A percentile compares a stretch with the other conserved stretches of the same genome.
phyloP scores from a whole-genome alignment of 2,113 vertebrate species.

The Sturnus vulgaris region DNA sequence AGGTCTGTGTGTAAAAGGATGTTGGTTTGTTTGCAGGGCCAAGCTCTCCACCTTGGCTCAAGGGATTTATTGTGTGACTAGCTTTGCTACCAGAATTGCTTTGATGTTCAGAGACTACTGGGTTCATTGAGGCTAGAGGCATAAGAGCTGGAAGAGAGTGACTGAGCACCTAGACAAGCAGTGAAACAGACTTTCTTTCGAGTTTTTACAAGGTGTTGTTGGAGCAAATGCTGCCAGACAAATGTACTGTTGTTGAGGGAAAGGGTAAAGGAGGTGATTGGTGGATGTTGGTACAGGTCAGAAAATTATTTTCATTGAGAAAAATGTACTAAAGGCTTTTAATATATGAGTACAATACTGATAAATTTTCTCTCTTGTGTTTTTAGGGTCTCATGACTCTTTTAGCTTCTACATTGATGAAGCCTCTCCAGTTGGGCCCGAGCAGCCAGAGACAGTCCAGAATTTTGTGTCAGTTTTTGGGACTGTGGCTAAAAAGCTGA shows the following conservation, averaged over 20 bases:
- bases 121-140: neutral
- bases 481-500: slow-evolving; percentile 95
- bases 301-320: neutral
- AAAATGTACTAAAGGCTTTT: neutral
- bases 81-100: neutral
- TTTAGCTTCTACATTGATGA: slow-evolving; percentile 99
- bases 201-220: neutral
- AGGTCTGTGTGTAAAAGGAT: neutral
- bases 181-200: neutral
- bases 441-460: slow-evolving; percentile 96
- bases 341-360: neutral
- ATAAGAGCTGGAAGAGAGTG: neutral
- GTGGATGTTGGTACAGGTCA: neutral
- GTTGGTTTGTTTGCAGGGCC: neutral
- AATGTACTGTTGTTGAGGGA: neutral
- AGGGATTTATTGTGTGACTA: neutral
- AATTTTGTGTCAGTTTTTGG: slow-evolving; percentile 98
- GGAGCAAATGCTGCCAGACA: neutral
- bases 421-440: slow-evolving; percentile 92
- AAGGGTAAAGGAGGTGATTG: neutral
- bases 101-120: neutral
- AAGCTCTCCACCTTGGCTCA: neutral
- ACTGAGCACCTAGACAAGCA: neutral
- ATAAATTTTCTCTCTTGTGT: slow-evolving; percentile 20
- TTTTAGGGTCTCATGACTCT: slow-evolving; percentile 93